These are phyloP conservation scores for Sarcophilus harrisii DNA, from an alignment of 2,797 vertebrate genomes.

Conservation along the genomic window DNA sequence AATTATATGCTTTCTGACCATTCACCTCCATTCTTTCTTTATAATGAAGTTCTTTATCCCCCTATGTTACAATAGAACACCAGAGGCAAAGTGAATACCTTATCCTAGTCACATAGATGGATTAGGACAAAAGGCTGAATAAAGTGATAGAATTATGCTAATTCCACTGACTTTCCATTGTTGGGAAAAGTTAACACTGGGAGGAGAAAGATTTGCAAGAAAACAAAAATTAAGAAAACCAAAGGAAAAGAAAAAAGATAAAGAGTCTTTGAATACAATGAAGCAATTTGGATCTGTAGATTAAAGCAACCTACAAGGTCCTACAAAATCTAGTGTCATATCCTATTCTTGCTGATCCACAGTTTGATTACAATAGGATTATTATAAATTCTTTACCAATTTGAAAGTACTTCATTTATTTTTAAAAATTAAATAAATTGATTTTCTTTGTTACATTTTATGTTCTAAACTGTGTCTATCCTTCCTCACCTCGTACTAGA, in stretches of 20 bases:
- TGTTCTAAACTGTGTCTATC: background rate
- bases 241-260: background rate
- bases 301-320: background rate
- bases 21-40: background rate
- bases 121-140: background rate
- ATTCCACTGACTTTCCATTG: background rate
- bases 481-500: background rate
- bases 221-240: background rate
- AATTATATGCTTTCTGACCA: background rate
- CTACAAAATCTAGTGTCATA: background rate
- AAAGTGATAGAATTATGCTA: background rate
- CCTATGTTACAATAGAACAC: background rate
- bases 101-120: background rate
- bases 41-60: background rate
- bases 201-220: background rate
- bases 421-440: background rate
- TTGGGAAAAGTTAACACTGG: background rate
- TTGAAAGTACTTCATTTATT: background rate
- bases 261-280: background rate
- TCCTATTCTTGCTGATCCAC: background rate
- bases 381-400: background rate
- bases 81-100: background rate
- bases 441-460: background rate
- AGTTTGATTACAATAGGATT: background rate
- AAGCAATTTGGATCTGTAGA: background rate